Conservation (phyloP, 2,888 invertebrate genomes). For the Panzeria rudis region DNA sequence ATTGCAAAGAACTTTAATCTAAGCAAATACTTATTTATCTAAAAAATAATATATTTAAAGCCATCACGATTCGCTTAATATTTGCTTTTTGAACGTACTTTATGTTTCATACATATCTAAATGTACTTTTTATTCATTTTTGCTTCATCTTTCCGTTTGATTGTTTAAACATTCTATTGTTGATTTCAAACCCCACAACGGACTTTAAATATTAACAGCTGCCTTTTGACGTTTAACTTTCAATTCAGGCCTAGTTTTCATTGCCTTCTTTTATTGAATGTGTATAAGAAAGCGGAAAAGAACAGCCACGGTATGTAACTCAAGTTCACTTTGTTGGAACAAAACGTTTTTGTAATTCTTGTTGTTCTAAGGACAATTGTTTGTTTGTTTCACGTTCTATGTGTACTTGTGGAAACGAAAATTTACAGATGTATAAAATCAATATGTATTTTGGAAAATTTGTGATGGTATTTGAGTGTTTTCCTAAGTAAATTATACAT, state of each 20-base stretch:
- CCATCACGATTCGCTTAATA: background rate
- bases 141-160: background rate
- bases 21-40: no score
- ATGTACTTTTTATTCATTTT: background rate
- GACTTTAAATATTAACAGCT: constrained; percentile 50
- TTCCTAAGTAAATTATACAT: constrained; percentile 61
- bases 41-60: background rate
- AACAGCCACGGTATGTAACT: constrained; percentile 16
- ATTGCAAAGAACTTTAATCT: no score
- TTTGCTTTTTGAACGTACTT: background rate
- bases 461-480: constrained; percentile 35
- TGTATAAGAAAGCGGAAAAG: constrained; percentile 33
- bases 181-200: constrained; percentile 25
- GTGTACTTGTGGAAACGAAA: constrained; percentile 28
- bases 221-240: constrained; percentile 48
- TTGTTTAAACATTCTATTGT: constrained; percentile 39
- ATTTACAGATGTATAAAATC: constrained; percentile 46
- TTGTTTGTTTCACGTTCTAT: constrained; percentile 52
- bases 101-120: background rate
- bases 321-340: constrained; percentile 21
- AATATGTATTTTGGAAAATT: constrained; percentile 52
- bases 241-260: constrained; percentile 6
- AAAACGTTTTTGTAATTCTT: constrained; percentile 36
- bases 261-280: background rate
- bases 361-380: constrained; percentile 37